These are phyloP conservation scores for Ruditapes philippinarum DNA, from an alignment of 1,140 invertebrate species.

Conservation along the genomic window DNA sequence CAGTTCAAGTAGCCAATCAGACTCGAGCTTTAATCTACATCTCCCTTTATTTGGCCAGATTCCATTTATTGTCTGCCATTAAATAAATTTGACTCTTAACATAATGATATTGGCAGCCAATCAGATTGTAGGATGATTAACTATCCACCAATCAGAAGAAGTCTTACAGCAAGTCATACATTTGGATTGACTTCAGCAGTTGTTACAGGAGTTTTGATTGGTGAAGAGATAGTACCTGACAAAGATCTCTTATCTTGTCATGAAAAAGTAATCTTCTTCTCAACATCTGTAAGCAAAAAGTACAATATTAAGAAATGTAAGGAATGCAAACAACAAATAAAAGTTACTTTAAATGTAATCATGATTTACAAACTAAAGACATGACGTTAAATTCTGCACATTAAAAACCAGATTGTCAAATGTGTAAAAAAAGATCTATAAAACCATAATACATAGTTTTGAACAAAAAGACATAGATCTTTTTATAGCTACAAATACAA, in stretches of 20 bases:
- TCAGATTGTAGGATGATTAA: background rate
- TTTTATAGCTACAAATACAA: too few relatives aligned
- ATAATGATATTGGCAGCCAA: background rate
- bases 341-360: too few relatives aligned
- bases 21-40: background rate
- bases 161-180: background rate
- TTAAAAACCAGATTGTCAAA: too few relatives aligned
- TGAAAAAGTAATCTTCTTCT: conserved; percentile 53
- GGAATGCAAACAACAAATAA: too few relatives aligned
- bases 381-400: too few relatives aligned
- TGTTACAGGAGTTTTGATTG: conserved; percentile 58
- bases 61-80: background rate
- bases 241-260: conserved; percentile 21
- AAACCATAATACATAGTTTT: too few relatives aligned
- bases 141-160: conserved; percentile 35
- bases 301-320: too few relatives aligned
- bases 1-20: background rate
- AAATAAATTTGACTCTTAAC: background rate
- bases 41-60: too few relatives aligned
- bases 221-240: background rate
- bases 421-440: too few relatives aligned
- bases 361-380: too few relatives aligned
- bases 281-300: conserved; percentile 7
- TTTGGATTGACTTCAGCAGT: conserved; percentile 39
- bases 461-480: too few relatives aligned